A percentile compares a stretch with the other conserved stretches of the same genome.
phyloP scores from a whole-genome alignment of 2,888 invertebrate species.

The Strigamia transsilvanica region DNA sequence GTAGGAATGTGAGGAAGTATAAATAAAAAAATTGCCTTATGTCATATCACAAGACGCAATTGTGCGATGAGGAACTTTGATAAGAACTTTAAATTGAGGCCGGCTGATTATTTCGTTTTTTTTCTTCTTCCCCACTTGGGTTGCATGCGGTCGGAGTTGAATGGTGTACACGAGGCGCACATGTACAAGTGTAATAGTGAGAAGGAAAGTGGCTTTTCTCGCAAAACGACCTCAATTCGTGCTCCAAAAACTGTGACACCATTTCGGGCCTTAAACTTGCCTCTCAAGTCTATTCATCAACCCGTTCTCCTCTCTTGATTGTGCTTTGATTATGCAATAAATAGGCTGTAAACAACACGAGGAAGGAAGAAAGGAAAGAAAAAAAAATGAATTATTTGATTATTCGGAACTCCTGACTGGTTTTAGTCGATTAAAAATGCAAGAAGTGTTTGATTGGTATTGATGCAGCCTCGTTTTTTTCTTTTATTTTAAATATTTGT shows the following conservation, averaged over 20 bases:
- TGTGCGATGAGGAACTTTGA: constrained; percentile 15
- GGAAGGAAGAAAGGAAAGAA: background rate
- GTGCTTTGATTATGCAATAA: constrained; percentile 46
- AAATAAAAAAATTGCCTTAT: constrained; percentile 2
- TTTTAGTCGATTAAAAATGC: background rate
- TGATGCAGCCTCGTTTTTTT: background rate
- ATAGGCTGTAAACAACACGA: constrained; percentile 44
- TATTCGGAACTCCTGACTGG: background rate
- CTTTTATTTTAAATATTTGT: background rate
- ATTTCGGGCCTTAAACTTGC: constrained; percentile 46
- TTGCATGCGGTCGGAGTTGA: constrained; percentile 20
- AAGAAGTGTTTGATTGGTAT: background rate
- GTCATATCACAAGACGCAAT: constrained; percentile 13
- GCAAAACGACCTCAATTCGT: constrained; percentile 51
- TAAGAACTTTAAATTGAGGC: constrained; percentile 23
- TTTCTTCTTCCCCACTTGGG: background rate
- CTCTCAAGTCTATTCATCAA: constrained; percentile 50
- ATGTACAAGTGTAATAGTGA: constrained; percentile 46
- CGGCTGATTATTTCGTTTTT: constrained; percentile 17
- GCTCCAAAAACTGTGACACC: constrained; percentile 52
- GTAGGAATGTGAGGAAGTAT: constrained; percentile 33
- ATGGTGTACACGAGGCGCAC: constrained; percentile 28
- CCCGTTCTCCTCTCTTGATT: constrained; percentile 48
- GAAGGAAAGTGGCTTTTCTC: constrained; percentile 49
- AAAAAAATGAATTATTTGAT: constrained; percentile 29